These are phyloP conservation scores for Tinamus major DNA, from an alignment of 2,797 vertebrate species.

Conservation along the genomic window DNA sequence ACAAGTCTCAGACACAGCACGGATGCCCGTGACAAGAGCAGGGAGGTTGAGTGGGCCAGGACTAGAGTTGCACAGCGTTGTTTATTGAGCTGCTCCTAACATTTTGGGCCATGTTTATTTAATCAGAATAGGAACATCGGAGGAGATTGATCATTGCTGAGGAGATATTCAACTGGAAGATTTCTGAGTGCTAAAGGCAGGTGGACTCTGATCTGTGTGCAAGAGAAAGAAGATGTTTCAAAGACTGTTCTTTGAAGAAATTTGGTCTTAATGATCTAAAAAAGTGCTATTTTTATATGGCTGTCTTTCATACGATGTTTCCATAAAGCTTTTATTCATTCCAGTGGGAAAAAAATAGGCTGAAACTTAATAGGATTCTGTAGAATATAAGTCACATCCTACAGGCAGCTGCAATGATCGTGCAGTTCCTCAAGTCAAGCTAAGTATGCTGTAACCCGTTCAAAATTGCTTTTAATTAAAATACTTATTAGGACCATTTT, in stretches of 20 bases:
- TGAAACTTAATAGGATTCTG: not conserved
- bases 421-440: not conserved
- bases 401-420: not conserved
- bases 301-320: not conserved
- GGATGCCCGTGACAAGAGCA: not conserved
- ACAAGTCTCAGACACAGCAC: not conserved
- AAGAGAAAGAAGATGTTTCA: not conserved
- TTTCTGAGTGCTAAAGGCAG: not conserved
- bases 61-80: not conserved
- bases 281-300: accelerated
- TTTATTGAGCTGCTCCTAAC: not conserved
- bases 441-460: not conserved
- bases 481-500: not conserved
- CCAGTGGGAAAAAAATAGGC: not conserved
- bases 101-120: not conserved
- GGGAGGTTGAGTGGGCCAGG: not conserved
- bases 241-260: not conserved
- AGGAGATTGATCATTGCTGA: not conserved
- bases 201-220: not conserved
- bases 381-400: not conserved
- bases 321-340: not conserved
- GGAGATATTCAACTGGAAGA: not conserved
- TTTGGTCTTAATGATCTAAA: not conserved
- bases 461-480: slow-evolving; percentile 19
- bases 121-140: not conserved